Evolutionary conservation across 2,797 vertebrate genomes (phyloP).

Genomic region (Coregonus ussuriensis): DNA sequence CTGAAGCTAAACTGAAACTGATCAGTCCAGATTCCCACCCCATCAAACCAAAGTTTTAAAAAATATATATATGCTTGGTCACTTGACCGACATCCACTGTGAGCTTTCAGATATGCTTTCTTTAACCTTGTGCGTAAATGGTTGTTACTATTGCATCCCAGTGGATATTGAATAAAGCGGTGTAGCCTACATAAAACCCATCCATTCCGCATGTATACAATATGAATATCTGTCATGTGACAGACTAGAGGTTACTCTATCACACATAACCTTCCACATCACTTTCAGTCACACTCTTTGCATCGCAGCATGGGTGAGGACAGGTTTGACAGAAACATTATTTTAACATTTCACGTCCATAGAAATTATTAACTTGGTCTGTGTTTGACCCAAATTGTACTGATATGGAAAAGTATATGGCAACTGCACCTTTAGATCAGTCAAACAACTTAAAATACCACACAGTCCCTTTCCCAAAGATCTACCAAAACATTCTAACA

Average conservation of each 20-base stretch:
- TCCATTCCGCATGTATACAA: slow-evolving; percentile 38
- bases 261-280: slow-evolving; percentile 25
- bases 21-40: slow-evolving; percentile 26
- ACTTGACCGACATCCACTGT: slow-evolving; percentile 52
- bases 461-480: slow-evolving; percentile 28
- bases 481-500: slow-evolving; percentile 24
- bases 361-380: slow-evolving; percentile 39
- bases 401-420: slow-evolving; percentile 39
- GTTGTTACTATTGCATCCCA: slow-evolving; percentile 48
- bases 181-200: slow-evolving; percentile 53
- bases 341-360: not conserved
- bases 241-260: slow-evolving; percentile 17
- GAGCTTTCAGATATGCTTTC: slow-evolving; percentile 64
- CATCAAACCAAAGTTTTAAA: slow-evolving; percentile 31
- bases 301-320: slow-evolving; percentile 53
- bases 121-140: slow-evolving; percentile 57
- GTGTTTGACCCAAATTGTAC: slow-evolving; percentile 40
- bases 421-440: slow-evolving; percentile 39
- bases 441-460: slow-evolving; percentile 12
- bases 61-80: slow-evolving; percentile 59
- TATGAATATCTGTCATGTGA: not conserved
- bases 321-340: slow-evolving; percentile 36
- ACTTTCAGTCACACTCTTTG: slow-evolving; percentile 31
- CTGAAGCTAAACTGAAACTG: slow-evolving; percentile 35
- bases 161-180: slow-evolving; percentile 52